These are phyloP conservation scores for Sylvia atricapilla DNA, from an alignment of 2,113 vertebrate species.

Conservation along the genomic window DNA sequence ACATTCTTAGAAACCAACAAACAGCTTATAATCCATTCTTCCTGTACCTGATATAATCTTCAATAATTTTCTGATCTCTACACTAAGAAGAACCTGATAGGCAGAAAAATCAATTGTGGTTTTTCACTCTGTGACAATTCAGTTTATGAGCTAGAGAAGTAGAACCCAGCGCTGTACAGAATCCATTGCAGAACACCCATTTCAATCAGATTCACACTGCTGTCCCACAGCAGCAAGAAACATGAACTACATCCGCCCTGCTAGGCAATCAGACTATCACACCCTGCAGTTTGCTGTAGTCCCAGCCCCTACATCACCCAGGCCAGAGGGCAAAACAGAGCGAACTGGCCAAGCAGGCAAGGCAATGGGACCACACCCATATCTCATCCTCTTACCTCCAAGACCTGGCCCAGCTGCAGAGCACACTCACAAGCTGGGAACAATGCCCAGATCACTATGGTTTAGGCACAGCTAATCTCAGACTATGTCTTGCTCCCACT, in stretches of 20 bases:
- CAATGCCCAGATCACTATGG: not conserved
- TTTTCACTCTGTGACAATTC: not conserved
- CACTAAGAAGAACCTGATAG: not conserved
- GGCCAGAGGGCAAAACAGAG: not conserved
- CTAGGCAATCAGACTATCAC: not conserved
- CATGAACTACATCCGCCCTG: not conserved
- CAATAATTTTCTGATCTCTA: not conserved
- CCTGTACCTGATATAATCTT: not conserved
- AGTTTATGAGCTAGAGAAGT: not conserved
- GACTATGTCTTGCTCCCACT: not conserved
- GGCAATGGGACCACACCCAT: not conserved
- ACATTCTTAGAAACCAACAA: not conserved
- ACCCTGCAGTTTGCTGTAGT: not conserved
- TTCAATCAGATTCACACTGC: not conserved
- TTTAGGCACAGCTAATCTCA: not conserved
- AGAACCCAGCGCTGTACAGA: not conserved
- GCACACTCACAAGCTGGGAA: not conserved
- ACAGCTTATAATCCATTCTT: not conserved
- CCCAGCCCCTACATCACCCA: not conserved
- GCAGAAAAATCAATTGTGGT: not conserved
- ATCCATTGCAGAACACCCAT: not conserved
- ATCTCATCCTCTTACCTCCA: not conserved
- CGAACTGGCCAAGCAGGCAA: fast-evolving
- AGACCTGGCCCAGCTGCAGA: not conserved
- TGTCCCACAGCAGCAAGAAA: not conserved